Evolutionary conservation across 2,113 vertebrate species (phyloP).

Genomic region (Verasper variegatus): DNA sequence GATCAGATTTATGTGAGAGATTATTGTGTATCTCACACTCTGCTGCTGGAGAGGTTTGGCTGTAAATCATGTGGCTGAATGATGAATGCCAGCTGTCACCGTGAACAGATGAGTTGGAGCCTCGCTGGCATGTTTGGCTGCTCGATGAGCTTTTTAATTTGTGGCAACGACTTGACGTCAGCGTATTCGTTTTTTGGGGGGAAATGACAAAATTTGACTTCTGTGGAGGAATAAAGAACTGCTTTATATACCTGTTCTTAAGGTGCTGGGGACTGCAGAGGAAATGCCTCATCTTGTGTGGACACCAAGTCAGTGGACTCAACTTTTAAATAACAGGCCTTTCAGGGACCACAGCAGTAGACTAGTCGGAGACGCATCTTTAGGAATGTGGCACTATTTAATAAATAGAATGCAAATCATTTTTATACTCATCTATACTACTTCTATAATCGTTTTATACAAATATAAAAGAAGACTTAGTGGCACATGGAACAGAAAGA

Average conservation of each 20-base stretch:
- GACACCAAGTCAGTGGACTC: too few species aligned
- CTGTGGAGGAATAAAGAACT: too few species aligned
- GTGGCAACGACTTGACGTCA: slow-evolving; percentile 60
- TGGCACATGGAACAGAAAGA: too few species aligned
- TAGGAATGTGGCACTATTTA: too few species aligned
- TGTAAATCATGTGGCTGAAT: slow-evolving; percentile 53
- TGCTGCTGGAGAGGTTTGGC: slow-evolving; percentile 15
- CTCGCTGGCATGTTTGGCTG: slow-evolving; percentile 47
- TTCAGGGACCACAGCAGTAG: too few species aligned
- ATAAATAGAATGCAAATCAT: too few species aligned
- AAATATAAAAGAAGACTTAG: background rate
- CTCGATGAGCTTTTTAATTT: slow-evolving; percentile 71
- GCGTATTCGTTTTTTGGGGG: slow-evolving; percentile 32
- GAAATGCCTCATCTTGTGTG: too few species aligned
- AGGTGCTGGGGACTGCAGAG: background rate
- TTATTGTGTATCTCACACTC: slow-evolving; percentile 17
- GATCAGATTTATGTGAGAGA: slow-evolving; percentile 22
- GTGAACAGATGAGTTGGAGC: slow-evolving; percentile 70
- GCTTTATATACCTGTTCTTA: slow-evolving; percentile 4
- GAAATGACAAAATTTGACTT: slow-evolving; percentile 31
- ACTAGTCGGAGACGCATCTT: too few species aligned
- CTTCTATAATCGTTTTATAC: too few species aligned
- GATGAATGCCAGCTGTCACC: slow-evolving; percentile 74
- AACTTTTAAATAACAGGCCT: too few species aligned
- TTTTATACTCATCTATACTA: too few species aligned